phyloP scores from a whole-genome alignment of 2,888 invertebrate species.

The Auanema sp. region DNA sequence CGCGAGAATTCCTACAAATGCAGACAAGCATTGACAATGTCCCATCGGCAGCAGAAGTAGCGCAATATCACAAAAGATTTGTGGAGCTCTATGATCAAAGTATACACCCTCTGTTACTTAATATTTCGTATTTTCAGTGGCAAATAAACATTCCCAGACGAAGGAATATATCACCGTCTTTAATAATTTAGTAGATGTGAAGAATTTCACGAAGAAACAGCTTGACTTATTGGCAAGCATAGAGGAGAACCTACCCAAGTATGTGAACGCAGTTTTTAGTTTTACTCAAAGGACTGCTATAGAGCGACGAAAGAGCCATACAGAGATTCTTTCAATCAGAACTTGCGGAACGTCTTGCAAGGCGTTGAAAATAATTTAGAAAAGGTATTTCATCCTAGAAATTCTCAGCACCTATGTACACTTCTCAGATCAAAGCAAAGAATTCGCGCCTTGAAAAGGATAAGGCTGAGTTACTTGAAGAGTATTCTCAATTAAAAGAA shows the following conservation, averaged over 20 bases:
- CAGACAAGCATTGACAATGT: slow-evolving; percentile 87
- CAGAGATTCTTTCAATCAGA: slow-evolving; percentile 17
- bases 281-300: too few species aligned
- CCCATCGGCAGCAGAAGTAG: slow-evolving; percentile 86
- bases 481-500: slow-evolving; percentile 11
- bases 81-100: slow-evolving; percentile 87
- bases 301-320: slow-evolving; percentile 18
- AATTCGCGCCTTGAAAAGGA: slow-evolving; percentile 6
- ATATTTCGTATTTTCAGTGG: slow-evolving; percentile 72
- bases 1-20: slow-evolving; percentile 72
- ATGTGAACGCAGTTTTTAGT: too few species aligned
- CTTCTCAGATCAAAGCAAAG: slow-evolving; percentile 7
- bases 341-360: slow-evolving; percentile 15
- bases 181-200: slow-evolving; percentile 91
- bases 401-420: not conserved
- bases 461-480: slow-evolving; percentile 10
- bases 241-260: slow-evolving; percentile 84
- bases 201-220: slow-evolving; percentile 88
- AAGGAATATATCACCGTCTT: slow-evolving; percentile 95
- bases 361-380: slow-evolving; percentile 15
- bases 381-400: slow-evolving; percentile 7
- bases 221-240: slow-evolving; percentile 81
- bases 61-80: slow-evolving; percentile 92
- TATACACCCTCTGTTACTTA: slow-evolving; percentile 43
- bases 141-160: slow-evolving; percentile 91